Base-by-base conservation (phyloP, 1,140 invertebrate genomes). In the Lethrus apterus region DNA sequence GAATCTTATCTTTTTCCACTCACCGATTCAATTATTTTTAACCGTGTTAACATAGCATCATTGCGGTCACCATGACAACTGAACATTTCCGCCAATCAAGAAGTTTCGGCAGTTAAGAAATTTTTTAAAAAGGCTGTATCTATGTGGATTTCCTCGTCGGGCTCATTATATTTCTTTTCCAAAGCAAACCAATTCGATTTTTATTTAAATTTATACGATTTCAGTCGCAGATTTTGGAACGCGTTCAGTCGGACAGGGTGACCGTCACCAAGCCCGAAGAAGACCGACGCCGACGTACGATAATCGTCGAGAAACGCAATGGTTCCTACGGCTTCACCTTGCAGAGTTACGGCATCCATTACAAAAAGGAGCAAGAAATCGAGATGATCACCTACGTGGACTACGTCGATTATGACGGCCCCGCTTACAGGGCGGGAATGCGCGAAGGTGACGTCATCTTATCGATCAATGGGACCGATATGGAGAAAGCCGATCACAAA, bases 381-480 rank as follows among this genome's bases (percentile, higher is more conserved):
- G 91, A 94, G 66, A 89, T 95, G 72, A 91, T 95, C 15, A 94
- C 92, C 0, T 96, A 95, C 59, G 92, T 96, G 17, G 92, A 96
- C 64, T 93, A 91, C 60, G 89, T 96, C n/a, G 91, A 93, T 55
- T 82, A 85, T 45, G 86, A 91, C 45, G 90, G 91, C 0, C 84
- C 92, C 4, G 91, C 91, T 0, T 89, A 86, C 51, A 76, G 81
- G 48, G 87, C 91, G 0, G 92, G 93, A 0, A 93, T 96, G 88
- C 75, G 89, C 1, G 87, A 91, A 68, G 92, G 91, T 29, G 93
- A 95, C 67, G 90, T 96, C 1, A 94, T 96, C 52, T 69, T 96
- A 10, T 92, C 91, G 9, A 94, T 96, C 52, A 95, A 96, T 69
- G 92, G 93, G 1, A 80, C 80, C 20, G 86, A 92, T 60, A 91